These are phyloP conservation scores for Darevskia mixta DNA, from an alignment of 2,797 vertebrate genomes.

Conservation along the genomic window DNA sequence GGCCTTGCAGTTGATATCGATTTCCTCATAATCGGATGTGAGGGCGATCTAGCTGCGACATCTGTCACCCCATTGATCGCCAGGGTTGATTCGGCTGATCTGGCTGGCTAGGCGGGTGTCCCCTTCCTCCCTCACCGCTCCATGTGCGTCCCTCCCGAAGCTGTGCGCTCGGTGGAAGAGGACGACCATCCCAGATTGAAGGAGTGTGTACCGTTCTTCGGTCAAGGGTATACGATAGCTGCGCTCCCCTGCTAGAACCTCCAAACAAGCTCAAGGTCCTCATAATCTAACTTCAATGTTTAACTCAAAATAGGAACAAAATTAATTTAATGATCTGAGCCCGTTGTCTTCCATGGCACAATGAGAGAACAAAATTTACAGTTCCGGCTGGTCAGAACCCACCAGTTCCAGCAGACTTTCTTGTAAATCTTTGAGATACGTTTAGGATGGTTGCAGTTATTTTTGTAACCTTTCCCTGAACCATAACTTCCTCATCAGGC, in stretches of 20 bases:
- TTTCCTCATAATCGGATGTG: conserved; percentile 76
- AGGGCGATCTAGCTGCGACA: too few species aligned
- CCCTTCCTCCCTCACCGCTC: too few species aligned
- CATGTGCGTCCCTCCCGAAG: too few species aligned
- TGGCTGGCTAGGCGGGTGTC: too few species aligned
- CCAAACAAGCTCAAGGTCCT: too few species aligned
- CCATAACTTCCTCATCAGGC: conserved; percentile 82
- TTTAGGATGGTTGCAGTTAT: conserved; percentile 80
- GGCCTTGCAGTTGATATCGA: conserved; percentile 70
- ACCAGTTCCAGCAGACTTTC: conserved; percentile 72
- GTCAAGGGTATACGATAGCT: too few species aligned
- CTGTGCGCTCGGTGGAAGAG: too few species aligned
- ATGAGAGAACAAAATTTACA: conserved; percentile 73
- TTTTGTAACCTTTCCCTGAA: conserved; percentile 85
- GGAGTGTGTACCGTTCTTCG: too few species aligned
- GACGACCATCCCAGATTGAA: too few species aligned
- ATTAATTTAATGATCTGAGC: conserved; percentile 76
- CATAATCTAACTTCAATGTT: conserved; percentile 66
- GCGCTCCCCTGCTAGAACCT: too few species aligned
- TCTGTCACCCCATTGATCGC: too few species aligned
- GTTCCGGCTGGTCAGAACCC: conserved; percentile 76
- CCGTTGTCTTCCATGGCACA: conserved; percentile 69
- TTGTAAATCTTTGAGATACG: conserved; percentile 82
- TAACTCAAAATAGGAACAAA: conserved; percentile 69
- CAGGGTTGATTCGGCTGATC: too few species aligned